Percentiles rank a stretch among this genome's conserved stretches.
These are phyloP conservation scores for Phaonia tiefii DNA, from an alignment of 2,888 invertebrate genomes.

Conservation along the genomic window DNA sequence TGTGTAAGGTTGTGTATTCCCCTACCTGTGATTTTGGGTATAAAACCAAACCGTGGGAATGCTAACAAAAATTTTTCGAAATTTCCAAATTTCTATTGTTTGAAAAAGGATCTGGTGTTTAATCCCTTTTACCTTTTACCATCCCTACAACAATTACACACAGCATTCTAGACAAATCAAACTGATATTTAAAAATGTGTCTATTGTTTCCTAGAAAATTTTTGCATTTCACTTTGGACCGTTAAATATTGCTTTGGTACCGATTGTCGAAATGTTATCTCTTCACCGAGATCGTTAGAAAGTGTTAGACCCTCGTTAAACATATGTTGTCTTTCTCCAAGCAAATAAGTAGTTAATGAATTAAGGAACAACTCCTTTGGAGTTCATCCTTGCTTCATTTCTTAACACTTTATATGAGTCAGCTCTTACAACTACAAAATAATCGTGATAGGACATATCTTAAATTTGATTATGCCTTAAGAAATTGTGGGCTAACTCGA, in stretches of 20 bases:
- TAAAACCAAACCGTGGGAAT: constrained; percentile 59
- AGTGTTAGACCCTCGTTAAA: constrained; percentile 77
- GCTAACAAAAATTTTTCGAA: constrained; percentile 19
- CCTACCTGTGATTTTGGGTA: constrained; percentile 43
- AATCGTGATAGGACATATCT: neutral
- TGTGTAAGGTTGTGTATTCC: constrained; percentile 9
- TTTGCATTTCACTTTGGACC: constrained; percentile 27
- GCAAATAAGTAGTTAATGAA: no score
- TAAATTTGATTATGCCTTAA: neutral
- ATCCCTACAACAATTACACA: no score
- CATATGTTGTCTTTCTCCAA: constrained; percentile 74
- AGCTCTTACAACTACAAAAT: no score
- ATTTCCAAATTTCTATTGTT: constrained; percentile 33
- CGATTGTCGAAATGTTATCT: constrained; percentile 8
- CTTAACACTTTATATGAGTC: no score
- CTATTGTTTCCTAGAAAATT: constrained; percentile 20
- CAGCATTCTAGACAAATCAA: constrained; percentile 24
- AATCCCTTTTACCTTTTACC: neutral
- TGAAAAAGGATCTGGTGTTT: constrained; percentile 44
- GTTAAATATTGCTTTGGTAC: constrained; percentile 44
- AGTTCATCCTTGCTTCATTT: no score
- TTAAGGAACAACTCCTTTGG: no score
- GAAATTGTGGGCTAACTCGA: neutral
- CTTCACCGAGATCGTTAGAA: constrained; percentile 53
- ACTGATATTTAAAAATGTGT: constrained; percentile 13